Conservation (phyloP, 2,888 invertebrate species). For the Crocallis elinguaria region DNA sequence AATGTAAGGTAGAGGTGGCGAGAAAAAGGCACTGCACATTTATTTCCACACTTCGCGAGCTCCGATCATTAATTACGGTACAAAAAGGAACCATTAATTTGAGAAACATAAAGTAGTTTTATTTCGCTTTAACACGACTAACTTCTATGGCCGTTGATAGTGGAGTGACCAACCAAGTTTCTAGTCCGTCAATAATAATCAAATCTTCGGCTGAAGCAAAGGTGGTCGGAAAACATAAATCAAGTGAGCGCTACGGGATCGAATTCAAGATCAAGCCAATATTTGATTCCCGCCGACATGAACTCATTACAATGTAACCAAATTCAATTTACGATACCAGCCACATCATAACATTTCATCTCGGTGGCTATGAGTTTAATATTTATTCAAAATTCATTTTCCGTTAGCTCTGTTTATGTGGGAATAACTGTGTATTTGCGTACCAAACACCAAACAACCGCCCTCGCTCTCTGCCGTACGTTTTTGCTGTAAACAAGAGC, state of each 20-base stretch:
- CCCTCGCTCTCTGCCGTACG: constrained; percentile 40
- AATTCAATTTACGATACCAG: constrained; percentile 77
- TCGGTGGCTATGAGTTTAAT: constrained; percentile 55
- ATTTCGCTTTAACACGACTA: constrained; percentile 44
- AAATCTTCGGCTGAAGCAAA: constrained; percentile 70
- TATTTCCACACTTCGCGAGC: constrained; percentile 46
- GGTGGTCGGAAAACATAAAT: constrained; percentile 79
- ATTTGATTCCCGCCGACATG: constrained; percentile 71
- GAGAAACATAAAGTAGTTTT: constrained; percentile 48
- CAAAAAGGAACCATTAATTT: constrained; percentile 51
- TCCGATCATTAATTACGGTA: constrained; percentile 52
- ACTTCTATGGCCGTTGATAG: constrained; percentile 15
- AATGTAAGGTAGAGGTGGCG: constrained; percentile 23
- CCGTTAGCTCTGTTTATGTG: constrained; percentile 54
- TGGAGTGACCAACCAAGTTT: constrained; percentile 49
- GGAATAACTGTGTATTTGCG: constrained; percentile 51
- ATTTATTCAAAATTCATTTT: constrained; percentile 59
- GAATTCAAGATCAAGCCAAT: constrained; percentile 78
- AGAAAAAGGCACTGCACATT: constrained; percentile 39
- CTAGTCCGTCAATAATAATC: constrained; percentile 64
- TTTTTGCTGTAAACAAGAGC: constrained; percentile 48
- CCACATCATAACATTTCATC: constrained; percentile 78
- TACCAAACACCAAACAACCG: constrained; percentile 25
- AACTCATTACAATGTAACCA: constrained; percentile 81
- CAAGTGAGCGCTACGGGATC: constrained; percentile 77